Evolutionary conservation across 2,113 vertebrate genomes (phyloP).

Genomic region (Phyllostomus discolor): DNA sequence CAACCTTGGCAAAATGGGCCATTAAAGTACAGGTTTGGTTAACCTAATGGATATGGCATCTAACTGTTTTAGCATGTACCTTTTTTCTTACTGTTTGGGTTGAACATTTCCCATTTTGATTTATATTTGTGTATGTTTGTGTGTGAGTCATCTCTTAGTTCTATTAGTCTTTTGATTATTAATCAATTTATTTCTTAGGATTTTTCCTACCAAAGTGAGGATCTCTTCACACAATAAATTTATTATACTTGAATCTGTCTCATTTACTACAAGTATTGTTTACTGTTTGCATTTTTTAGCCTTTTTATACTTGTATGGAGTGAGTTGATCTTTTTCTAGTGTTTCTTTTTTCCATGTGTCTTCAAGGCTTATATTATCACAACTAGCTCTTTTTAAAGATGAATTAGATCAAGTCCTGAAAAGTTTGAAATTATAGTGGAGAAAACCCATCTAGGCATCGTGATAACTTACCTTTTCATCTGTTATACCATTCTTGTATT

Average conservation of each 20-base stretch:
- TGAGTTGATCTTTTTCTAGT: neutral
- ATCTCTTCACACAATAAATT: neutral
- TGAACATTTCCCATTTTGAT: neutral
- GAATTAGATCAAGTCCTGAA: neutral
- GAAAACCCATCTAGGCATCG: neutral
- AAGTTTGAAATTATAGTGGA: neutral
- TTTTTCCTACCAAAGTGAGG: neutral
- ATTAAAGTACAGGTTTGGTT: conserved; percentile 1
- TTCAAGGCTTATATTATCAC: neutral
- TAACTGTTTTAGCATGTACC: neutral
- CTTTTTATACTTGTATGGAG: neutral
- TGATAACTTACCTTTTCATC: neutral
- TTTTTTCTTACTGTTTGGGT: neutral
- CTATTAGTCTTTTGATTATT: neutral
- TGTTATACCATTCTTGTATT: neutral
- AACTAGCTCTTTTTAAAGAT: neutral
- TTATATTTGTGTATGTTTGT: neutral
- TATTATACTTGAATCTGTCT: neutral
- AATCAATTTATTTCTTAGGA: neutral
- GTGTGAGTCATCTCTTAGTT: neutral
- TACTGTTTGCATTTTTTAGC: neutral
- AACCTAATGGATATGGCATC: neutral
- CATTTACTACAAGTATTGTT: neutral
- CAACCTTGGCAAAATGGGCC: neutral
- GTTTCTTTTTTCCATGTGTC: accelerated